Evolutionary conservation across 1,140 invertebrate genomes (phyloP), one percentile per base, ranked within the genome.

Genomic region (Oppia nitens): DNA sequence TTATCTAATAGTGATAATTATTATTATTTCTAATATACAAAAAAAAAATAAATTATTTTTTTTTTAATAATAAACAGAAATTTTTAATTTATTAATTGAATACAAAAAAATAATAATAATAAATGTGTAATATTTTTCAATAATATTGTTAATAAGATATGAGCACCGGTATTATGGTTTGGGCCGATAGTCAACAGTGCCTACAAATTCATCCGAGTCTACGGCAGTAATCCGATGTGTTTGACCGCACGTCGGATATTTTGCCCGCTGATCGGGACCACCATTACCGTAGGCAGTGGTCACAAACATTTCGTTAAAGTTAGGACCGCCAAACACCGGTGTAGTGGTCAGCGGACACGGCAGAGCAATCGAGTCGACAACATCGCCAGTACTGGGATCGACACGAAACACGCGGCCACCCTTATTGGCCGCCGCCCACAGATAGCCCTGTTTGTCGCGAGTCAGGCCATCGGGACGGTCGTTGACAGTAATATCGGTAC

Each of bases 291-390:
- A 68, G 0, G 81, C 80, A 0, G 79, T 79, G 0, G 86, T 89
- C 9, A 87, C 83, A 66, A 80, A 89, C 1, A 90, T 71, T 53
- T 80, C 77, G 65, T 85, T 81, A 25, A 84, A 69, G 66, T 83
- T 76, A 0, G 77, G 72, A 3, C 86, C 86, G 11, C 87, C 87
- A 68, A 84, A 92, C 55, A 81, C 79, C 0, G 78, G 79, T 0
- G 85, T 88, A 0, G 87, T 89, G 3, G 84, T 78, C 32, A 40
- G 17, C 17, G 32, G 32, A 40, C 32, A 40, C 17, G 32, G 32
- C 6, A 40, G 6, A 9, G 32, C 6, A 9, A 40, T 17, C 6
- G 32, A 40, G 17, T 40, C 32, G 6, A 9, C 32, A 40, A 63
- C 47, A 28, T 51, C 26, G 60, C 70, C 68, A 12, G 62, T 66